These are phyloP conservation scores for Australoheros facetus DNA, from an alignment of 2,797 vertebrate species.

Conservation along the genomic window DNA sequence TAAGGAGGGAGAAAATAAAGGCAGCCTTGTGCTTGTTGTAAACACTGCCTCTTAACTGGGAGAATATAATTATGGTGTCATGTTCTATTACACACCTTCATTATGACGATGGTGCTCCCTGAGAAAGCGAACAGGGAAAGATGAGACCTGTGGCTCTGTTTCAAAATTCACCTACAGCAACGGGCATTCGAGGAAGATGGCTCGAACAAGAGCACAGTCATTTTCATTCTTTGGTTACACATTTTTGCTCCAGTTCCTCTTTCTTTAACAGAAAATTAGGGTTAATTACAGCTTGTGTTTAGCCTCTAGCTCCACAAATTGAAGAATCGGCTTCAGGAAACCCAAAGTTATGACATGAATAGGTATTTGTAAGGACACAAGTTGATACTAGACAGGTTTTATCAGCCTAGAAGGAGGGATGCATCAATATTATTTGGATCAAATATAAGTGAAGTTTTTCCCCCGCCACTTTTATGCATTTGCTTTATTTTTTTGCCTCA, in stretches of 20 bases:
- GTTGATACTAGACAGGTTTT: not conserved
- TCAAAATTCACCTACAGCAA: slow-evolving; percentile 26
- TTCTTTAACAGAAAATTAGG: not conserved
- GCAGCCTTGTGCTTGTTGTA: slow-evolving; percentile 71
- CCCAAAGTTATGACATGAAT: not conserved
- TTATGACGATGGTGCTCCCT: slow-evolving; percentile 64
- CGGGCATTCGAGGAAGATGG: not conserved
- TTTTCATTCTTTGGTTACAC: not conserved
- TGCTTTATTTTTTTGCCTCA: too few relatives aligned
- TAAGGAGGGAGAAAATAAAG: slow-evolving; percentile 56
- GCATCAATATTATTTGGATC: not conserved
- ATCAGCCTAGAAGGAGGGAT: not conserved
- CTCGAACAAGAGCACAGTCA: not conserved
- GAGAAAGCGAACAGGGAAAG: slow-evolving; percentile 41
- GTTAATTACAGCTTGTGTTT: not conserved
- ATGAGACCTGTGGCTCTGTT: slow-evolving; percentile 53
- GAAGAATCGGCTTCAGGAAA: not conserved
- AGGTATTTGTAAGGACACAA: not conserved
- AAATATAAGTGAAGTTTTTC: too few relatives aligned
- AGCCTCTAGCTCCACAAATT: not conserved
- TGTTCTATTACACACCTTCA: slow-evolving; percentile 80
- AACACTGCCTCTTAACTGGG: slow-evolving; percentile 76
- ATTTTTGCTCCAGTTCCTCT: not conserved
- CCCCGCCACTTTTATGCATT: too few relatives aligned
- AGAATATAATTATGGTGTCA: slow-evolving; percentile 80